Conservation (phyloP, 2,797 vertebrate genomes). For the Acrossocheilus wenchowensis region DNA sequence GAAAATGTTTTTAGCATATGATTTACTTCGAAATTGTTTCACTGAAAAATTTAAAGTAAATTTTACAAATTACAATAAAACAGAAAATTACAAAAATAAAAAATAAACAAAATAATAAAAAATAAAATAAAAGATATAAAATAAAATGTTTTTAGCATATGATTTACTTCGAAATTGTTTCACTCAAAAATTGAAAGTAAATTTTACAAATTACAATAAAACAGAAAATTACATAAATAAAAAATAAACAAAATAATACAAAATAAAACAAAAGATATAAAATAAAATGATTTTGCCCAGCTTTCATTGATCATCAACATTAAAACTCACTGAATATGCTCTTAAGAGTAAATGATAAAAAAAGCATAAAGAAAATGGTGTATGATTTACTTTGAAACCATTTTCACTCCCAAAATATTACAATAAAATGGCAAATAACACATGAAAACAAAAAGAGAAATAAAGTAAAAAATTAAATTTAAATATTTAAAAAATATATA, state of each 20-base stretch:
- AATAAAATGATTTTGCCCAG: too few relatives aligned
- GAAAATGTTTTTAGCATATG: not conserved
- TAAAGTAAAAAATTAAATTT: too few relatives aligned
- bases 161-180: not conserved
- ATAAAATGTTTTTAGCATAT: too few relatives aligned
- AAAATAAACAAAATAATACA: too few relatives aligned
- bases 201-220: not conserved
- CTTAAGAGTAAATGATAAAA: not conserved
- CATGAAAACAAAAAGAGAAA: not conserved
- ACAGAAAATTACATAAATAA: not conserved
- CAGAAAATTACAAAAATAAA: not conserved
- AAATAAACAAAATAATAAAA: not conserved
- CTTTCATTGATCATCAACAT: not conserved
- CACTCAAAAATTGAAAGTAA: not conserved
- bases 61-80: not conserved
- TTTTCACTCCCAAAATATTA: not conserved
- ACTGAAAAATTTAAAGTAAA: not conserved
- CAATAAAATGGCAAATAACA: not conserved
- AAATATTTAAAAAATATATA: too few relatives aligned
- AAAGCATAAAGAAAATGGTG: not conserved
- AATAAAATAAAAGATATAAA: too few relatives aligned
- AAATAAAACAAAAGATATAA: too few relatives aligned
- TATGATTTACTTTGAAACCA: not conserved
- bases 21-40: not conserved
- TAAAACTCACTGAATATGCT: not conserved